Percentiles rank a stretch among this genome's conserved stretches.
These are phyloP conservation scores for Tachuris rubrigastra DNA, from an alignment of 2,113 vertebrate genomes.

Conservation along the genomic window DNA sequence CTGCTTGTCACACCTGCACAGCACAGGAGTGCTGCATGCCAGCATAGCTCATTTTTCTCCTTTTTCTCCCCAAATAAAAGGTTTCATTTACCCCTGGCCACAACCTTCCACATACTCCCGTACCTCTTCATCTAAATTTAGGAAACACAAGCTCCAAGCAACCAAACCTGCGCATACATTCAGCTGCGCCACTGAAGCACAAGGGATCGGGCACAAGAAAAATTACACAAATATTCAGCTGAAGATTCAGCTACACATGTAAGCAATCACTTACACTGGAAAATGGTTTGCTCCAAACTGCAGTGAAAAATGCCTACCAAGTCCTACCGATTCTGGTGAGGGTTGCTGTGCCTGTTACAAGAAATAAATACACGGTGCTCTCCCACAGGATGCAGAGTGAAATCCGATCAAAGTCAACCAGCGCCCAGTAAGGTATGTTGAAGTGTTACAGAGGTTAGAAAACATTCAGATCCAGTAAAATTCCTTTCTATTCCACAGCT, in stretches of 20 bases:
- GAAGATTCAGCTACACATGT: fast-evolving
- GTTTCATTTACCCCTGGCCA: background rate
- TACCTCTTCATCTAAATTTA: background rate
- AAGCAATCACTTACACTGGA: background rate
- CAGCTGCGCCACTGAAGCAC: background rate
- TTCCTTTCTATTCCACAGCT: background rate
- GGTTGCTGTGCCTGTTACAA: background rate
- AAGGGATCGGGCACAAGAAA: background rate
- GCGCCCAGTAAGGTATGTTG: fast-evolving
- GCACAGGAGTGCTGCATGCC: background rate
- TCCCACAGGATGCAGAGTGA: background rate
- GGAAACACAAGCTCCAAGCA: background rate
- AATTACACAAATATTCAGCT: background rate
- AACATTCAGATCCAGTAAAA: fast-evolving
- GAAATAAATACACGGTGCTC: background rate
- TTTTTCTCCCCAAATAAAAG: background rate
- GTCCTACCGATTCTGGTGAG: fast-evolving
- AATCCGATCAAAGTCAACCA: background rate
- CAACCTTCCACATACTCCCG: fast-evolving
- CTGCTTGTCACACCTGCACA: background rate
- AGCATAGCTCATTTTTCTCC: background rate
- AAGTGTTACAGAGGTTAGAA: background rate
- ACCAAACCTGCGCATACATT: background rate
- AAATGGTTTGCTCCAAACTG: background rate
- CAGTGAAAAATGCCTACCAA: fast-evolving